Evolutionary conservation across 2,888 invertebrate genomes (phyloP), one percentile per base, ranked within the genome.

Genomic region (Ferrisia virgata): DNA sequence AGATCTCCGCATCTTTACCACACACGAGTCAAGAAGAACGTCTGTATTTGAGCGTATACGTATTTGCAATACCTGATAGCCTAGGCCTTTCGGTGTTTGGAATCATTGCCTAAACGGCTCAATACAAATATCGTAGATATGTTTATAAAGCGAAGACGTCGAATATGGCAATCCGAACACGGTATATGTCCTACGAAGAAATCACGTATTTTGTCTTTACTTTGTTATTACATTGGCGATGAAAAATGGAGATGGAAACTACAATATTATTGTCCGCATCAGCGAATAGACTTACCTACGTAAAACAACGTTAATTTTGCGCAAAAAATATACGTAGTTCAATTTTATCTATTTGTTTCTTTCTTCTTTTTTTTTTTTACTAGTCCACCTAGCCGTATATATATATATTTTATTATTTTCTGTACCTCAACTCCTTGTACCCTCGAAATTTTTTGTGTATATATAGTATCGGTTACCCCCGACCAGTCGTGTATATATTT

Each of bases 231-330:
- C 28, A 72, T 83, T 83, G 76, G 83, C 83, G 83, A 83, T 83
- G 83, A 76, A 83, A 83, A 83, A 43, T 83, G 83, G 83, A 69
- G 83, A 72, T 83, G 83, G 83, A 83, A 83, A 76, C 83, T 72
- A 76, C 43, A 72, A 83, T 40, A 47, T 47, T 33, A 58, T 81
- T 36, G 36, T 18, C 81, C 43, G 33, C 72, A 76, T 76, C 72
- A 76, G 33, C 81, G 81, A 58, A 81, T 81, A 81, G 81, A 81
- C 53, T 81, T 36, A 25, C 72, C 72, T 22, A 76, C 72, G 72
- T 76, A 76, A 76, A 69, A 69, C n/a, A 31, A 31, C 69, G 15
- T n/a, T 69, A 28, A 69, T 31, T 69, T 40, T n/a, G 18, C 31
- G 31, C 28, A 69, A 31, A 31, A 15, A 31, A 8, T 31, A 40